Conservation (phyloP, 1,140 invertebrate species). For the Lepidotrigona ventralis region DNA sequence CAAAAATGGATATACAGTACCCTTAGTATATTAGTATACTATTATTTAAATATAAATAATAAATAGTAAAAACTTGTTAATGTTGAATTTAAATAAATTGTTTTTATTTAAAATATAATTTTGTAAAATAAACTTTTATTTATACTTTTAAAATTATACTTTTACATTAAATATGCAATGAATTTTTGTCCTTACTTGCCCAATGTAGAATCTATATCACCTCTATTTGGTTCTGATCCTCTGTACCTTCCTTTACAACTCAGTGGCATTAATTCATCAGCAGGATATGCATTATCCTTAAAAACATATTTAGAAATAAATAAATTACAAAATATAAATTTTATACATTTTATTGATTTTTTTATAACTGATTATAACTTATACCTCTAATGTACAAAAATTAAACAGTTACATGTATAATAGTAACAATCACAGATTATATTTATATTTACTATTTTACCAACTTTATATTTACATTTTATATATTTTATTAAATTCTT, state of each 20-base stretch:
- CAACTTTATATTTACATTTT: background rate
- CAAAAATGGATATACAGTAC: background rate
- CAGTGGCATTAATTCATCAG: constrained; percentile 98
- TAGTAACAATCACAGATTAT: background rate
- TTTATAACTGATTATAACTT: background rate
- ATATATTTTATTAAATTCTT: background rate
- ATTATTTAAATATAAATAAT: background rate
- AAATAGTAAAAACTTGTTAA: background rate
- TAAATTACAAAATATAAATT: background rate
- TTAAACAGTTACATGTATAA: background rate
- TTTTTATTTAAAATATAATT: constrained; percentile 22
- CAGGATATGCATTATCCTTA: constrained; percentile 95
- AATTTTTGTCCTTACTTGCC: constrained; percentile 91
- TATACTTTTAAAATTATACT: background rate
- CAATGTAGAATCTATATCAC: constrained; percentile 97
- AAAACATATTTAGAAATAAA: constrained; percentile 49
- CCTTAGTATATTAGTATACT: background rate
- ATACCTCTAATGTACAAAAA: background rate
- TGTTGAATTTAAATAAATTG: background rate
- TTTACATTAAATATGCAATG: background rate
- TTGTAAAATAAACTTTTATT: background rate
- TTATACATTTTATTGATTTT: constrained; percentile 1
- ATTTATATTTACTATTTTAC: background rate
- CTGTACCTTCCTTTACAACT: constrained; percentile 95
- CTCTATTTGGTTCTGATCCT: constrained; percentile 91